Percentiles rank a stretch among this genome's conserved stretches.
Conservation (phyloP, 1,140 invertebrate genomes). For the Onthophagus taurus region DNA sequence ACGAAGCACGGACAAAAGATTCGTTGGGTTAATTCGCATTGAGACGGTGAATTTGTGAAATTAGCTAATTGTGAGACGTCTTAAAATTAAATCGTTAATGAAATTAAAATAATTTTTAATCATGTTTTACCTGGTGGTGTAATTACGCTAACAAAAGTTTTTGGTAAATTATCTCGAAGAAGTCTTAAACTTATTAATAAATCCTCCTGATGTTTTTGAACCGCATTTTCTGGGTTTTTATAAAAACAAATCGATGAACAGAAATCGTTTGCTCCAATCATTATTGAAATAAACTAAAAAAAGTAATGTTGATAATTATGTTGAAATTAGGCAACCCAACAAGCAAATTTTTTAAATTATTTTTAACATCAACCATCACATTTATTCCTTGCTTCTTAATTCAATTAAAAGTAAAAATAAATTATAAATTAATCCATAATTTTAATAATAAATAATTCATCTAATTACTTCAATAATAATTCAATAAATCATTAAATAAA, state of each 20-base stretch:
- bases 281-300: constrained; percentile 26
- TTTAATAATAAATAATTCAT: too few relatives aligned
- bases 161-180: constrained; percentile 48
- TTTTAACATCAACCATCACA: too few relatives aligned
- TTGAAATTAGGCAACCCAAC: too few relatives aligned
- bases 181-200: constrained; percentile 43
- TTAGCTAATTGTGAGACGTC: constrained; percentile 32
- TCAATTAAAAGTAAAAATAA: too few relatives aligned
- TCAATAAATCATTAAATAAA: too few relatives aligned
- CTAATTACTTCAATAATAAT: too few relatives aligned
- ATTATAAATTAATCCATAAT: too few relatives aligned
- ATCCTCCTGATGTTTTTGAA: constrained; percentile 42
- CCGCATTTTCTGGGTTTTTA: constrained; percentile 28
- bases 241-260: constrained; percentile 51
- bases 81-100: too few relatives aligned
- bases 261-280: constrained; percentile 49
- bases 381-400: too few relatives aligned
- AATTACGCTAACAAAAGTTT: constrained; percentile 51
- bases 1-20: constrained; percentile 21
- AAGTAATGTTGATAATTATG: neutral
- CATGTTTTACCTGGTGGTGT: constrained; percentile 37
- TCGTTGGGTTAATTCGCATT: constrained; percentile 14
- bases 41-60: constrained; percentile 26
- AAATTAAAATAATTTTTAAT: constrained; percentile 13
- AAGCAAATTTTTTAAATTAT: too few relatives aligned